Conservation (phyloP, 2,113 vertebrate species). For the Hassar affinis region DNA sequence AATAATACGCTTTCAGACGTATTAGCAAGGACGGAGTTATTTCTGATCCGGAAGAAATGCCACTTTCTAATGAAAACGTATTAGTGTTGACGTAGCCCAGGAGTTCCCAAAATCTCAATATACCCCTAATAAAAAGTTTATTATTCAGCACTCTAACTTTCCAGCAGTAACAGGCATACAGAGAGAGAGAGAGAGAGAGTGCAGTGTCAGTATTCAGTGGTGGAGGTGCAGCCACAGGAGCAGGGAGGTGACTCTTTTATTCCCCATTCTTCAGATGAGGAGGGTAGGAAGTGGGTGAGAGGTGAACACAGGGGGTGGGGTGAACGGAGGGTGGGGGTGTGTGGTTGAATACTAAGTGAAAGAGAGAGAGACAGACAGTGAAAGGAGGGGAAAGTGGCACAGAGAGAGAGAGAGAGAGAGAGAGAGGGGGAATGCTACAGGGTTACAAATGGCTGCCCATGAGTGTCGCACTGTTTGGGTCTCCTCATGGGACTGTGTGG, state of each 20-base stretch:
- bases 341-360: not conserved
- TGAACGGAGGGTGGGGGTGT: conserved; percentile 49
- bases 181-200: too few relatives aligned
- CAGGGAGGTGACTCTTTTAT: conserved; percentile 52
- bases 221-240: conserved; percentile 3
- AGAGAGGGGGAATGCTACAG: not conserved
- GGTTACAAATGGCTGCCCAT: conserved; percentile 29
- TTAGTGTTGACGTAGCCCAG: too few relatives aligned
- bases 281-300: conserved; percentile 70
- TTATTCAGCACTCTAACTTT: not conserved
- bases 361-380: conserved; percentile 33
- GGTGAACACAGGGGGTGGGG: conserved; percentile 57
- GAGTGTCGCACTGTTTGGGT: conserved; percentile 13
- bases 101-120: too few relatives aligned
- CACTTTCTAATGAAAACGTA: too few relatives aligned
- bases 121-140: too few relatives aligned
- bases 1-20: too few relatives aligned
- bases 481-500: conserved; percentile 7
- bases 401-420: not conserved
- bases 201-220: not conserved
- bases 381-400: conserved; percentile 19
- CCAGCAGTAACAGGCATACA: not conserved
- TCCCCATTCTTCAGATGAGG: conserved; percentile 52
- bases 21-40: too few relatives aligned
- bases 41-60: too few relatives aligned